Conservation (phyloP, 2,888 invertebrate genomes). For the Disparrhopalites patrizii region DNA sequence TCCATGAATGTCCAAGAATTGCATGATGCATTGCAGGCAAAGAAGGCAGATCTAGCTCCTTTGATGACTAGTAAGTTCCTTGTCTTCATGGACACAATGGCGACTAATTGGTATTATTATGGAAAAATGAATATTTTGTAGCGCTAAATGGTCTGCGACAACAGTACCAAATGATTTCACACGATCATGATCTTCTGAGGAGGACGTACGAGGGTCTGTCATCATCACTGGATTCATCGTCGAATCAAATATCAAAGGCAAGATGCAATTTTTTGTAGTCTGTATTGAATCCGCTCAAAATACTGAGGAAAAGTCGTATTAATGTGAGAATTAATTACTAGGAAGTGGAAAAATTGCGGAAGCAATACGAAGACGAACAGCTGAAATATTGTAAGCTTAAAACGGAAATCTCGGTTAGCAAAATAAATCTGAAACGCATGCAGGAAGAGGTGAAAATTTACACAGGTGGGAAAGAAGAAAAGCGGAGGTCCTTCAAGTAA, state of each 20-base stretch:
- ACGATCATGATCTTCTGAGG: slow-evolving; percentile 67
- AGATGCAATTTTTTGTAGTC: background rate
- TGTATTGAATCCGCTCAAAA: too few relatives aligned
- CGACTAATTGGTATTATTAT: too few relatives aligned
- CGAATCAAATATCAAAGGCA: slow-evolving; percentile 57
- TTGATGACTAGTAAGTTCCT: slow-evolving; percentile 54
- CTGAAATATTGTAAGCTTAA: slow-evolving; percentile 55
- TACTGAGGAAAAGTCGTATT: too few relatives aligned
- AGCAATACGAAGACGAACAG: slow-evolving; percentile 51
- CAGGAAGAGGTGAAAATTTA: slow-evolving; percentile 57
- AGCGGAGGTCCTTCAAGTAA: slow-evolving; percentile 46
- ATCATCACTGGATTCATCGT: slow-evolving; percentile 57
- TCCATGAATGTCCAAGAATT: slow-evolving; percentile 56
- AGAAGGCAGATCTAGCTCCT: slow-evolving; percentile 61
- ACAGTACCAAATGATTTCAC: slow-evolving; percentile 61
- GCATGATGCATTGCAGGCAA: slow-evolving; percentile 59
- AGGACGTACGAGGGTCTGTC: slow-evolving; percentile 63
- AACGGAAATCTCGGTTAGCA: slow-evolving; percentile 53
- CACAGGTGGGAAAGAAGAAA: slow-evolving; percentile 50
- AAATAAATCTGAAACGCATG: slow-evolving; percentile 54
- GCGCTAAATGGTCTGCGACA: slow-evolving; percentile 65
- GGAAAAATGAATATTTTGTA: too few relatives aligned
- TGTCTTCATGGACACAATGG: too few relatives aligned
- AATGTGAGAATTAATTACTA: too few relatives aligned
- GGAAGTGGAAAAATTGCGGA: slow-evolving; percentile 49